phyloP scores from a whole-genome alignment of 2,888 invertebrate genomes.

The Lagria hirta region DNA sequence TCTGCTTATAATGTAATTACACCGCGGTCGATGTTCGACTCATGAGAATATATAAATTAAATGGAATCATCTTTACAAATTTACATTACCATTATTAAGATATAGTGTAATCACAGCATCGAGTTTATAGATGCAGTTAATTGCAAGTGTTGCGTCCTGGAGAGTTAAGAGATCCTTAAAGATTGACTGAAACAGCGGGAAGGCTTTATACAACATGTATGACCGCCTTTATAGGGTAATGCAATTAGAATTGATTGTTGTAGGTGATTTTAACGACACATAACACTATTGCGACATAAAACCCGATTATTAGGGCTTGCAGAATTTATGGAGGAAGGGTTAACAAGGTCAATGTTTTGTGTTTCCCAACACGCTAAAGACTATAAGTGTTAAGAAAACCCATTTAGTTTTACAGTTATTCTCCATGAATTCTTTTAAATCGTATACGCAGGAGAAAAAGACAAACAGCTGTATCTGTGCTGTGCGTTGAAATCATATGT shows the following conservation, averaged over 20 bases:
- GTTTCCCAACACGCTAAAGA: constrained; percentile 30
- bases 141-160: constrained; percentile 46
- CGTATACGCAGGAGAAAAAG: too few relatives aligned
- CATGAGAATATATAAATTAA: constrained; percentile 6
- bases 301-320: constrained; percentile 47
- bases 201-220: constrained; percentile 47
- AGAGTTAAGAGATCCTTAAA: constrained; percentile 49
- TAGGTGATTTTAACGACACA: constrained; percentile 53
- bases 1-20: too few relatives aligned
- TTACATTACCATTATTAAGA: constrained; percentile 41
- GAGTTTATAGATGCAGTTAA: constrained; percentile 48
- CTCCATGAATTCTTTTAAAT: too few relatives aligned
- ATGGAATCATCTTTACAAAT: constrained; percentile 27
- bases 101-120: constrained; percentile 40
- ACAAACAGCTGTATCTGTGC: too few relatives aligned
- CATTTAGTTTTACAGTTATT: too few relatives aligned
- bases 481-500: too few relatives aligned
- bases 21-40: too few relatives aligned
- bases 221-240: constrained; percentile 50
- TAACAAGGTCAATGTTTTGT: constrained; percentile 36
- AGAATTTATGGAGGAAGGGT: constrained; percentile 47
- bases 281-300: constrained; percentile 50
- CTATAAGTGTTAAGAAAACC: too few relatives aligned
- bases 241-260: constrained; percentile 54
- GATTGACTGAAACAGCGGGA: constrained; percentile 48